phyloP scores from a whole-genome alignment of 2,113 vertebrate genomes.

The Rhea pennata region DNA sequence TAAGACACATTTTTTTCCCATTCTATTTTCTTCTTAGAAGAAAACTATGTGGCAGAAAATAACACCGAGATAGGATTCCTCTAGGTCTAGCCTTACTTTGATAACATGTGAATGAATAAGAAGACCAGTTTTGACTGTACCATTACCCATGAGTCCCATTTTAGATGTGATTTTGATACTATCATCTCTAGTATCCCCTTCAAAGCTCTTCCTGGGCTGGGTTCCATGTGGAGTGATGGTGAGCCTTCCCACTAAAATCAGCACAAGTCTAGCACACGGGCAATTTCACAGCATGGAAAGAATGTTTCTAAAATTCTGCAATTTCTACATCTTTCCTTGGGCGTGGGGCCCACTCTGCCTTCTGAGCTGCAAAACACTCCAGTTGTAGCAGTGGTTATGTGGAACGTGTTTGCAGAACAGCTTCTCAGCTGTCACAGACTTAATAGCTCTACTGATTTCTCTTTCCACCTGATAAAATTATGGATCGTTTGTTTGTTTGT shows the following conservation, averaged over 20 bases:
- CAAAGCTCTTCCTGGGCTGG: not conserved
- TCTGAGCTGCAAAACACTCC: slow-evolving; percentile 24
- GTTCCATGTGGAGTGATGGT: not conserved
- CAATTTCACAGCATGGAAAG: slow-evolving; percentile 42
- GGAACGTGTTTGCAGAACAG: slow-evolving; percentile 13
- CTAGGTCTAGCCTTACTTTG: not conserved
- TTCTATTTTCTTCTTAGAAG: slow-evolving; percentile 11
- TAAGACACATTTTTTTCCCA: not conserved
- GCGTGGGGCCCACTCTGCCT: slow-evolving; percentile 23
- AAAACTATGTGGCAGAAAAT: not conserved
- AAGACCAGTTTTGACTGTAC: not conserved
- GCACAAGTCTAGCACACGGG: slow-evolving; percentile 28
- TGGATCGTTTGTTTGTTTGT: slow-evolving; percentile 47
- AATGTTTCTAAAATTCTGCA: slow-evolving; percentile 22
- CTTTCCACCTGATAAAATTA: slow-evolving; percentile 57
- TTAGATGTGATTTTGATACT: not conserved
- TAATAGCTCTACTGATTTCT: slow-evolving; percentile 41
- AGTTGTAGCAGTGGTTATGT: slow-evolving; percentile 18
- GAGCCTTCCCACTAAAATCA: slow-evolving; percentile 49
- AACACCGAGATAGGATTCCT: not conserved
- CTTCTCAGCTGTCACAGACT: slow-evolving; percentile 17
- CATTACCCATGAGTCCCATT: not conserved
- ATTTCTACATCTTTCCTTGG: not conserved
- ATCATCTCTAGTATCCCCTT: not conserved
- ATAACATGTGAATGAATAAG: not conserved